Base-by-base conservation (phyloP, 2,113 vertebrate genomes). In the Tiliqua scincoides region DNA sequence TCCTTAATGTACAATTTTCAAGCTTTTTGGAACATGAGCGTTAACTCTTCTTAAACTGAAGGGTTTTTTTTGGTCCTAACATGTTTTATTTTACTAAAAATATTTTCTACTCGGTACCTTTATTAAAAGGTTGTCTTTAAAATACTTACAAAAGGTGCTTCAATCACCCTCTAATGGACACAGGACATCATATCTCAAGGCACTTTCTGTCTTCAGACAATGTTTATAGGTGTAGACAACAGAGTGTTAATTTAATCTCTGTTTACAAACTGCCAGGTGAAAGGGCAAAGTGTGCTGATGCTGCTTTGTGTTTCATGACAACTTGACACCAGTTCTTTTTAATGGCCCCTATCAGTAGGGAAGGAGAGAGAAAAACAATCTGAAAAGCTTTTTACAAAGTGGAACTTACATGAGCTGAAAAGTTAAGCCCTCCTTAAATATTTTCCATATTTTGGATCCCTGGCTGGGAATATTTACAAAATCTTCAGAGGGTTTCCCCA, bases 261-360 rank as follows among this genome's bases (percentile, higher is more conserved):
- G 84, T 90, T 93, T 93, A 93, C 91, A 93, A 93, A 93, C 89
- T 88, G 68, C 35, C 48, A 79, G 62, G 89, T 91, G 89, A 93
- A 94, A 91, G 79, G 61, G 65, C 81, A 91, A 79, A 59, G 40
- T 4, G 62, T 87, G 88, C 85, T 91, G 89, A 88, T 90, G 91
- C 89, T 93, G 91, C 18, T 93, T 89, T 30, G 0, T 43, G 43
- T 93, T 90, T 93, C 59, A 18, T 77, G 86, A 87, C 83, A 93
- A 78, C 63, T 82, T 77, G 79, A 87, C 89, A 71, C 14, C 30
- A 54, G 62, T 82, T 79, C 52, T 88, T 87, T 90, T 78, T 85
- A 35, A 68, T 85, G 20, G 59, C 63, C 30, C 23, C 30, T 88
- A 84, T 72, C 79, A 25, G 57, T 62, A 76, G 72, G 4, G 32